Conservation (phyloP, 2,888 invertebrate species). For the Morpho achilles region DNA sequence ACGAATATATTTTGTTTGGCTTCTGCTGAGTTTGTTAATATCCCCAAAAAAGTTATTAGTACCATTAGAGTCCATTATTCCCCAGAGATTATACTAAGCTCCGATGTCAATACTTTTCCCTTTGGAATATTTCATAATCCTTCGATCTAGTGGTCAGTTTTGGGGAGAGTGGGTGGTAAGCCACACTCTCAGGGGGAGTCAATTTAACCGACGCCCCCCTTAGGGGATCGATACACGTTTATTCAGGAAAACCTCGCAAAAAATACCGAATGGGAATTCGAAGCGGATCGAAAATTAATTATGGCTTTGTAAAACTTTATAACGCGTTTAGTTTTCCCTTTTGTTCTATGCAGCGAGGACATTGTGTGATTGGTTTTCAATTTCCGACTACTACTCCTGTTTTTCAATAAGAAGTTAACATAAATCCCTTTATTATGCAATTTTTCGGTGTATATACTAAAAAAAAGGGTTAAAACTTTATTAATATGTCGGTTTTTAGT, state of each 20-base stretch:
- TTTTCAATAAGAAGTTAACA: too few relatives aligned
- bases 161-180: conserved; percentile 29
- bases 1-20: too few relatives aligned
- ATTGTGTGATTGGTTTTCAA: conserved; percentile 18
- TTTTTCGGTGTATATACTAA: neutral
- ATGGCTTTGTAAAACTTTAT: conserved; percentile 44
- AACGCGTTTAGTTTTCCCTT: conserved; percentile 38
- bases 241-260: conserved; percentile 53
- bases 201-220: conserved; percentile 46
- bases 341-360: conserved; percentile 16
- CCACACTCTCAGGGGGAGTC: conserved; percentile 46
- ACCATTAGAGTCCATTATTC: neutral
- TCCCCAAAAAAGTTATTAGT: neutral
- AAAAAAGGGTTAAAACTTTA: neutral
- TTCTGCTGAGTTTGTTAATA: too few relatives aligned
- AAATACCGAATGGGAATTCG: conserved; percentile 55
- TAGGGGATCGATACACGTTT: conserved; percentile 49
- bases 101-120: conserved; percentile 11
- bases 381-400: neutral
- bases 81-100: conserved; percentile 7
- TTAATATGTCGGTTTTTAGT: too few relatives aligned
- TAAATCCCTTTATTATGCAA: too few relatives aligned
- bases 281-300: conserved; percentile 71
- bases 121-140: conserved; percentile 67
- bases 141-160: conserved; percentile 62